These are phyloP conservation scores for Phataginus tetradactyla DNA, from an alignment of 2,797 vertebrate species.

Conservation along the genomic window DNA sequence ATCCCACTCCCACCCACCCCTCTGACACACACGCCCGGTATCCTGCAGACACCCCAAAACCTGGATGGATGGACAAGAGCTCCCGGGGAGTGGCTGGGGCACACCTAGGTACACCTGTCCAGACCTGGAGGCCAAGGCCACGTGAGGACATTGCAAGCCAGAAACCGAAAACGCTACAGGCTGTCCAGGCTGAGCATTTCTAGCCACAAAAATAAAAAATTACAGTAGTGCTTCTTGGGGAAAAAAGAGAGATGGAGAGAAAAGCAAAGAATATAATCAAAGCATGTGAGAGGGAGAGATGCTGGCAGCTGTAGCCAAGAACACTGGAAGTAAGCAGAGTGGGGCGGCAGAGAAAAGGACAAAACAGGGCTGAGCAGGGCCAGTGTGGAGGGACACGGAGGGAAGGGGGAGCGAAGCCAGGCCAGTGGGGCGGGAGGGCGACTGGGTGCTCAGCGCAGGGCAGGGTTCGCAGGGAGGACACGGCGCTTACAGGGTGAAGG, in stretches of 20 bases:
- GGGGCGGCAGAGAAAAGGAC: not conserved
- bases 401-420: not conserved
- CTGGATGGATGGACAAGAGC: not conserved
- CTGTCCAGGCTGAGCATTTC: not conserved
- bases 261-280: not conserved
- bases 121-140: not conserved
- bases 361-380: not conserved
- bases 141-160: not conserved
- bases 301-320: too few relatives aligned
- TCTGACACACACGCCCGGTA: not conserved
- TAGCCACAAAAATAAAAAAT: not conserved
- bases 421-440: rapidly evolving
- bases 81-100: not conserved
- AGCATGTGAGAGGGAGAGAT: too few relatives aligned
- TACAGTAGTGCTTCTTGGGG: too few relatives aligned
- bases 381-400: too few relatives aligned
- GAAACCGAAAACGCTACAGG: not conserved
- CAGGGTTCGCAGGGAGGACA: not conserved
- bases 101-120: not conserved
- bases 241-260: not conserved
- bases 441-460: rapidly evolving
- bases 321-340: not conserved
- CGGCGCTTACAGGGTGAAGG: too few relatives aligned
- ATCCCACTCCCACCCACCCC: not conserved
- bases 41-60: not conserved